Evolutionary conservation across 2,888 invertebrate species (phyloP).

Genomic region (Cistogaster globosa): DNA sequence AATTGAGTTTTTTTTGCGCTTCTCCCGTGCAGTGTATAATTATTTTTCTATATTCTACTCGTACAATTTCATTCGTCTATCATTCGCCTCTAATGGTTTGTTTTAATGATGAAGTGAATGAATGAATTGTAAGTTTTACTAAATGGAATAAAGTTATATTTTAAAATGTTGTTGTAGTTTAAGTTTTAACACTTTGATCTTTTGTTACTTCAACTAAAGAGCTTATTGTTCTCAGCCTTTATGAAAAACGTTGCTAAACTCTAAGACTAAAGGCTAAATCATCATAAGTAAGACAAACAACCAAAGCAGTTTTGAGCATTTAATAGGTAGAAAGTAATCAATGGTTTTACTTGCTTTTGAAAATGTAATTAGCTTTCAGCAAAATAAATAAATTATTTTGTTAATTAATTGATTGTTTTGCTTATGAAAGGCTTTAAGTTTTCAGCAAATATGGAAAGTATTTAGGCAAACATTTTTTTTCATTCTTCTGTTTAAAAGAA

Average conservation of each 20-base stretch:
- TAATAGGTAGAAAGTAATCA: conserved; percentile 19
- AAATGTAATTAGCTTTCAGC: conserved; percentile 9
- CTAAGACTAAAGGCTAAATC: conserved; percentile 46
- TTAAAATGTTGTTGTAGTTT: conserved; percentile 21
- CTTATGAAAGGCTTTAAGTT: conserved; percentile 51
- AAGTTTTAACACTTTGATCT: conserved; percentile 62
- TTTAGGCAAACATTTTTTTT: not conserved
- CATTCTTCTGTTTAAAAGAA: no score
- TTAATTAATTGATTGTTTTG: conserved; percentile 60
- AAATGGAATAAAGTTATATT: not conserved
- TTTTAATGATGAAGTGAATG: conserved; percentile 2
- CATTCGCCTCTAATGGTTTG: not conserved
- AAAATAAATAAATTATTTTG: conserved; percentile 58
- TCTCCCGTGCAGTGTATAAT: conserved; percentile 31
- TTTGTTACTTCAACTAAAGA: conserved; percentile 3
- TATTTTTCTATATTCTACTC: conserved; percentile 39
- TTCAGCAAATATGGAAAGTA: not conserved
- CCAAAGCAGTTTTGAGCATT: conserved; percentile 23
- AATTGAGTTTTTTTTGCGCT: conserved; percentile 57
- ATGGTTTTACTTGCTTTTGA: conserved; percentile 1
- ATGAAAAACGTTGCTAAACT: not conserved
- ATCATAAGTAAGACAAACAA: conserved; percentile 17
- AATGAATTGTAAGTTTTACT: conserved; percentile 8
- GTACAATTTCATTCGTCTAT: not conserved
- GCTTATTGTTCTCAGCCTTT: conserved; percentile 6